phyloP scores from a whole-genome alignment of 1,140 invertebrate species.

The Apis florea region DNA sequence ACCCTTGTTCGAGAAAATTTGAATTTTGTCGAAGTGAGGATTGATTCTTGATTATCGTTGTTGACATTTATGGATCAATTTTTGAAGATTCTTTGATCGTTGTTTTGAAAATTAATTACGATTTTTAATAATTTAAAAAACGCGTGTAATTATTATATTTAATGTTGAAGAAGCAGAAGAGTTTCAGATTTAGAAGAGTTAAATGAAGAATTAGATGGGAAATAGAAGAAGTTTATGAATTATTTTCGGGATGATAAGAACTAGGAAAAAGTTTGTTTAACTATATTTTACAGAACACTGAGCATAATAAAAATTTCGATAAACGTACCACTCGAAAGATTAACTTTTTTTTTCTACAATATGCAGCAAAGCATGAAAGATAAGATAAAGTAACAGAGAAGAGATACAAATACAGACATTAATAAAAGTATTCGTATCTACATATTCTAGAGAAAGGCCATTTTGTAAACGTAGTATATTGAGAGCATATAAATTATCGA shows the following conservation, averaged over 20 bases:
- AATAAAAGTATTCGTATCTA: too few species aligned
- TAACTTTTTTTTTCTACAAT: not conserved
- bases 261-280: not conserved
- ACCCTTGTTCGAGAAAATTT: not conserved
- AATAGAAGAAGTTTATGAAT: not conserved
- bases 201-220: not conserved
- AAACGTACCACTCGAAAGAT: not conserved
- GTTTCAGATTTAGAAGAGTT: not conserved
- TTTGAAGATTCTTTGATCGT: too few species aligned
- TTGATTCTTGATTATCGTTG: too few species aligned
- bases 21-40: not conserved
- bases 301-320: not conserved
- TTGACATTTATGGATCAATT: too few species aligned
- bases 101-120: too few species aligned
- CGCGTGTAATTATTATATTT: too few species aligned
- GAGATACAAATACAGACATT: not conserved
- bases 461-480: too few species aligned
- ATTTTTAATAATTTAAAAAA: too few species aligned
- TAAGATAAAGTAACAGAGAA: not conserved
- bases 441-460: too few species aligned
- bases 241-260: not conserved
- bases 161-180: too few species aligned
- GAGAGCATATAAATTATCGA: too few species aligned
- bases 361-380: not conserved
- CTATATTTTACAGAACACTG: not conserved